phyloP scores from a whole-genome alignment of 1,140 invertebrate genomes.

The Eubasilissa regina region DNA sequence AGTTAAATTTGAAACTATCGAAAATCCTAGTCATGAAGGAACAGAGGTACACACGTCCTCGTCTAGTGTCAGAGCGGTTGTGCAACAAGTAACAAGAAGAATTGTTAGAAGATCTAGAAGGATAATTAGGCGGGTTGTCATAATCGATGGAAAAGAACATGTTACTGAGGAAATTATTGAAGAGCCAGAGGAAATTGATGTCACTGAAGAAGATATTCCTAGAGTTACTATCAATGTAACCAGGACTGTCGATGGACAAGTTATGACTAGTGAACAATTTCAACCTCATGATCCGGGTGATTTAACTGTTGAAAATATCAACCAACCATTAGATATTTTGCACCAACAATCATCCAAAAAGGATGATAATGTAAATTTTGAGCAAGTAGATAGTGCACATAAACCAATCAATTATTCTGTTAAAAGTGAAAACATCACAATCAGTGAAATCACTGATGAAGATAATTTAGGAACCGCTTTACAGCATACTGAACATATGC shows the following conservation, averaged over 20 bases:
- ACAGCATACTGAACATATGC: constrained; percentile 2
- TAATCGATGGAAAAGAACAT: constrained; percentile 87
- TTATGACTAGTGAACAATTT: constrained; percentile 69
- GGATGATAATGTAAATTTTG: constrained; percentile 59
- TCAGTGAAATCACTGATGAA: constrained; percentile 49
- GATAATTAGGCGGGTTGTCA: constrained; percentile 81
- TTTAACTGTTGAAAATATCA: constrained; percentile 1
- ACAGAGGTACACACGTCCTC: constrained; percentile 68
- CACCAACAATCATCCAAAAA: constrained; percentile 38
- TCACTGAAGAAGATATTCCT: constrained; percentile 81
- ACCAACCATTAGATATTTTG: constrained; percentile 27
- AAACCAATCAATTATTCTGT: constrained; percentile 47
- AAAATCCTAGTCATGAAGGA: constrained; percentile 54
- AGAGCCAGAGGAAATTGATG: constrained; percentile 86
- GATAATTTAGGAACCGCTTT: background rate
- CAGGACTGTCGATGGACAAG: constrained; percentile 73
- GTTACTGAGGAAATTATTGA: constrained; percentile 87
- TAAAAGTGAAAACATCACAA: constrained; percentile 18
- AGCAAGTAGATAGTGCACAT: constrained; percentile 58
- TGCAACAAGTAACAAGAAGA: constrained; percentile 84
- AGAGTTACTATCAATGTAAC: constrained; percentile 83
- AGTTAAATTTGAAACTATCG: constrained; percentile 60
- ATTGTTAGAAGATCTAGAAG: constrained; percentile 82
- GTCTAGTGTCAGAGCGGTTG: constrained; percentile 82
- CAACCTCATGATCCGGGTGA: constrained; percentile 58